phyloP scores from a whole-genome alignment of 2,113 vertebrate species.

The Microcebus ravelobensis region DNA sequence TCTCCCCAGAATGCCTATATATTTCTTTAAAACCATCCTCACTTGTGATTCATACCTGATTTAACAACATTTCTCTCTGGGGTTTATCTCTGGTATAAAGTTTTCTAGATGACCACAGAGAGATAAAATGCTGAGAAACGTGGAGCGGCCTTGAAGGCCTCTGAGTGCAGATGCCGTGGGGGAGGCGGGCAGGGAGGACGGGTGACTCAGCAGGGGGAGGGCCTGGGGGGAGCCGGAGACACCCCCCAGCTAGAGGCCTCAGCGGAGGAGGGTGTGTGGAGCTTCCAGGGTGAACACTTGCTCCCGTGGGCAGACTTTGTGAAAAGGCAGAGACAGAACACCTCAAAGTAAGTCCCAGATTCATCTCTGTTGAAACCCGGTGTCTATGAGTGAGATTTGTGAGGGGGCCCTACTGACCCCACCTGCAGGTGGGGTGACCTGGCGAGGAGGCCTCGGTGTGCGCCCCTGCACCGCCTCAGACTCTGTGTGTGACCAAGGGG shows the following conservation, averaged over 20 bases:
- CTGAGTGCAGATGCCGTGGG: neutral
- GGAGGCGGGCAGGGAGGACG: neutral
- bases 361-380: neutral
- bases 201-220: neutral
- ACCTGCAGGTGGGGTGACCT: neutral
- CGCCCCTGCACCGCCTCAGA: neutral
- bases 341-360: neutral
- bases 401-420: neutral
- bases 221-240: neutral
- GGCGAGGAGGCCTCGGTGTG: neutral
- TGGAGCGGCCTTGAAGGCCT: neutral
- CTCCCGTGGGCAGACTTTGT: neutral
- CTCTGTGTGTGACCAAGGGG: neutral
- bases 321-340: neutral
- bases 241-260: neutral
- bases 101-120: neutral
- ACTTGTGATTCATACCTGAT: neutral
- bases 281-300: no score
- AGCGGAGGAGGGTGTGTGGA: rapidly evolving
- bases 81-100: neutral
- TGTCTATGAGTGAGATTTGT: neutral
- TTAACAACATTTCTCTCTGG: neutral
- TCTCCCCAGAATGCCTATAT: neutral
- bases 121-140: neutral
- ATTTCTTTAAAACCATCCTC: neutral